A percentile compares a stretch with the other conserved stretches of the same genome.
These are phyloP conservation scores for Phengaris arion DNA, from an alignment of 2,888 invertebrate genomes.

Conservation along the genomic window DNA sequence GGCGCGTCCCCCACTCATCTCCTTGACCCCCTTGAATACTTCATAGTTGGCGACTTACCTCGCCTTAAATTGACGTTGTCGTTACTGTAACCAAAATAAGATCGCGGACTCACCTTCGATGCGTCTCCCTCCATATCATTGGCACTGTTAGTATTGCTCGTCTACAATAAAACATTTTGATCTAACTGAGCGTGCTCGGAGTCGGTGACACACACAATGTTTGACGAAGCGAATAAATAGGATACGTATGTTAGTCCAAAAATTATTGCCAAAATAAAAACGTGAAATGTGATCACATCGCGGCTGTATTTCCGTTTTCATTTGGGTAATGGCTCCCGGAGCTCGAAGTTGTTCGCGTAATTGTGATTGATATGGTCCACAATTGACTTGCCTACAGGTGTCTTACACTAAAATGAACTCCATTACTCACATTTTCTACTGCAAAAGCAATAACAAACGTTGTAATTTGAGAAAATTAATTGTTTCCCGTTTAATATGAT, in stretches of 20 bases:
- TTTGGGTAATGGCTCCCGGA: constrained; percentile 61
- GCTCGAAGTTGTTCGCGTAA: constrained; percentile 57
- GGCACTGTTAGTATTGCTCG: not conserved
- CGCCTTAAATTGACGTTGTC: too few species aligned
- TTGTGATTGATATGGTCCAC: constrained; percentile 59
- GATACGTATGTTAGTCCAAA: constrained; percentile 5
- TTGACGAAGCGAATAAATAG: not conserved
- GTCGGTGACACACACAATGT: not conserved
- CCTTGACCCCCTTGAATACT: too few species aligned
- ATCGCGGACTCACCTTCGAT: too few species aligned
- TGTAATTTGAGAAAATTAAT: not conserved
- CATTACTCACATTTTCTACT: constrained; percentile 17
- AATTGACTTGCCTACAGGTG: constrained; percentile 43
- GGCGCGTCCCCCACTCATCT: too few species aligned
- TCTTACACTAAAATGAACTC: constrained; percentile 1
- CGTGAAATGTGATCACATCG: constrained; percentile 11
- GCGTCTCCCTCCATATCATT: not conserved
- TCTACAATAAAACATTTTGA: not conserved
- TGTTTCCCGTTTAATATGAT: not conserved
- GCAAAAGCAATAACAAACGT: not conserved
- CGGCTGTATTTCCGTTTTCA: constrained; percentile 49
- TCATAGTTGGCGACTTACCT: too few species aligned
- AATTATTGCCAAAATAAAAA: constrained; percentile 9
- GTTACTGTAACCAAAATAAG: too few species aligned
- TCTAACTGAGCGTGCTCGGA: not conserved